These are phyloP conservation scores for Cistogaster globosa DNA, from an alignment of 2,888 invertebrate species.

Conservation along the genomic window DNA sequence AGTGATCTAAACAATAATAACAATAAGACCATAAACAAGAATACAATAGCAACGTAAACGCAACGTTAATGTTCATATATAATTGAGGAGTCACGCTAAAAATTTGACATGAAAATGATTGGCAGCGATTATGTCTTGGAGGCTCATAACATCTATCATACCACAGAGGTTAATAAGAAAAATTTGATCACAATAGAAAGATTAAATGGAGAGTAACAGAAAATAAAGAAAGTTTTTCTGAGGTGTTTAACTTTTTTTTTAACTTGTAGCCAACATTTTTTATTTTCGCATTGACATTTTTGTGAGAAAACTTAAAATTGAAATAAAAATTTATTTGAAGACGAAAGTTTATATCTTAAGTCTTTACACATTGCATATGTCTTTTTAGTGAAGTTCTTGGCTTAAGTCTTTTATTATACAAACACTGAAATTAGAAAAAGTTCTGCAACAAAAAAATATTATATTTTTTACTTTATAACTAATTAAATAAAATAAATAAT, in stretches of 20 bases:
- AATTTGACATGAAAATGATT: slow-evolving; percentile 85
- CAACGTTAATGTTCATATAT: slow-evolving; percentile 12
- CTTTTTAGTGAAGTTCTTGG: neutral
- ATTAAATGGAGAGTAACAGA: too few species aligned
- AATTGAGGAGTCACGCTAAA: slow-evolving; percentile 65
- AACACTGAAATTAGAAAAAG: neutral
- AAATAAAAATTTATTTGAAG: neutral
- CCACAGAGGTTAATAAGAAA: slow-evolving; percentile 88
- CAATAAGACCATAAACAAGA: slow-evolving; percentile 23
- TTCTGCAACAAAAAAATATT: neutral
- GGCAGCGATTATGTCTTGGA: slow-evolving; percentile 94
- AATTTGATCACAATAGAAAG: slow-evolving; percentile 3
- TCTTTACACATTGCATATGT: neutral
- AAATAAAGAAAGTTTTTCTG: slow-evolving; percentile 52
- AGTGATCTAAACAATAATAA: slow-evolving; percentile 53
- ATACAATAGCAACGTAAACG: slow-evolving; percentile 22
- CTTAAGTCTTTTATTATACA: neutral
- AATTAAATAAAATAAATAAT: too few species aligned
- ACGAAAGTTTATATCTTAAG: slow-evolving; percentile 7
- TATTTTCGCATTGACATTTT: slow-evolving; percentile 11
- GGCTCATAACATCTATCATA: slow-evolving; percentile 93
- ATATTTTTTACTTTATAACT: too few species aligned
- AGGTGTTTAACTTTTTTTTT: slow-evolving; percentile 3
- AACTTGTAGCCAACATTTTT: slow-evolving; percentile 10
- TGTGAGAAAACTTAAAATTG: neutral